Base-by-base conservation (phyloP, 2,888 invertebrate species). In the Biston betularia region DNA sequence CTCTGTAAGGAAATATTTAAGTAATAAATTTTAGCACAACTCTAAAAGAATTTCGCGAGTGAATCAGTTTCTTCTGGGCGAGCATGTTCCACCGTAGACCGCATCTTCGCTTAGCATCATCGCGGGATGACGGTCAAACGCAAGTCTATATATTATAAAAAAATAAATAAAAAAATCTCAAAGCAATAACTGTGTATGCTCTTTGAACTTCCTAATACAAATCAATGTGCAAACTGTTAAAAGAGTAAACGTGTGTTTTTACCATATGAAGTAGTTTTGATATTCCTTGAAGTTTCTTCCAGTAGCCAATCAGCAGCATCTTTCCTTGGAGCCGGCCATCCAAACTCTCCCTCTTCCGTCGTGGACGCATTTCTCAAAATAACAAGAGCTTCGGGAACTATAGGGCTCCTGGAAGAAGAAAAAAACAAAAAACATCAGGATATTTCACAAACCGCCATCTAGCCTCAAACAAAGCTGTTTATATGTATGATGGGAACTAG, bases 301-400 rank as follows among this genome's bases (percentile, higher is more conserved):
- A 95, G 90, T 1, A 95, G 86, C 95, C 95, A 95, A 78, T 95
- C 95, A 11, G 95, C 95, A 2, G 95, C 95, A 66, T 95, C 95
- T 63, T 94, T 91, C 63, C 94, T 89, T 0, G 95, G 94, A 1
- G 94, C 89, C 5, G 95, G 95, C 96, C 96, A 96, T 0, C 95
- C 95, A 67, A 96, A 96, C 75, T 96, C 96, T 0, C 95, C 95
- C 77, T 96, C 96, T 81, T 96, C 95, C 0, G 95, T 95, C 0
- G 95, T 95, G 0, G 95, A 95, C 0, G 94, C 94, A 68, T 95
- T 95, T 35, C 93, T 86, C 48, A 96, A 79, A 68, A 95, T 94
- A 9, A 94, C 88, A 4, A 96, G 84, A 0, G 95, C 95, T 87
- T 94, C 95, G 0, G 94, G 92, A 0, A 95, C 93, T 46, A 94